A percentile compares a stretch with the other conserved stretches of the same genome.
Evolutionary conservation across 1,140 invertebrate genomes (phyloP).

Genomic region (Ectropis grisescens): DNA sequence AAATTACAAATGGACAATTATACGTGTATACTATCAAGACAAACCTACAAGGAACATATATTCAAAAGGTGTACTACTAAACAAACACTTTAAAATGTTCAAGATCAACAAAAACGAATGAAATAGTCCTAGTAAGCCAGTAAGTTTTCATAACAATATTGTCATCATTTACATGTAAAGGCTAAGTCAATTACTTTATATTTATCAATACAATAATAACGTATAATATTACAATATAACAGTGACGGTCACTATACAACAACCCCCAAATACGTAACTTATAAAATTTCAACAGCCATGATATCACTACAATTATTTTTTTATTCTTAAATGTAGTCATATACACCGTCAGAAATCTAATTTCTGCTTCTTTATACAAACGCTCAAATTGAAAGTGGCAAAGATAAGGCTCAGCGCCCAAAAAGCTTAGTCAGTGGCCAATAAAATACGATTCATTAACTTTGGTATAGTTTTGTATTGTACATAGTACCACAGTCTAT

Average conservation of each 20-base stretch:
- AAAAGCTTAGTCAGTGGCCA: not conserved
- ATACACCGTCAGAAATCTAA: conserved; percentile 9
- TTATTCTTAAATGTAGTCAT: conserved; percentile 4
- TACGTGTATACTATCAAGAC: conserved; percentile 3
- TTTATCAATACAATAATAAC: no score
- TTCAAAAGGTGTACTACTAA: no score
- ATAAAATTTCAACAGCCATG: conserved; percentile 61
- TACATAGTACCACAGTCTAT: no score
- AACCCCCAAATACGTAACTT: conserved; percentile 44
- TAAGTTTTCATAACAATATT: no score
- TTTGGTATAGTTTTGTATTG: not conserved
- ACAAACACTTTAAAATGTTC: no score
- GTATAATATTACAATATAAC: conserved; percentile 46
- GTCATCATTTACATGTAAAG: conserved; percentile 39
- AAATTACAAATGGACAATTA: no score
- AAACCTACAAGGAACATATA: no score
- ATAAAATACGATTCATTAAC: not conserved
- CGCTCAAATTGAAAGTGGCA: no score
- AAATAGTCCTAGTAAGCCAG: no score
- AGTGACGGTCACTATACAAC: conserved; percentile 38
- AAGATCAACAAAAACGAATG: no score
- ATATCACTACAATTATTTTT: conserved; percentile 38
- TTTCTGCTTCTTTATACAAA: conserved; percentile 8
- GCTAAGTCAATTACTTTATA: conserved; percentile 23
- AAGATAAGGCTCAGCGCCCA: not conserved